These are phyloP conservation scores for Eulemur albifrons DNA, from an alignment of 2,797 vertebrate species.

Conservation along the genomic window DNA sequence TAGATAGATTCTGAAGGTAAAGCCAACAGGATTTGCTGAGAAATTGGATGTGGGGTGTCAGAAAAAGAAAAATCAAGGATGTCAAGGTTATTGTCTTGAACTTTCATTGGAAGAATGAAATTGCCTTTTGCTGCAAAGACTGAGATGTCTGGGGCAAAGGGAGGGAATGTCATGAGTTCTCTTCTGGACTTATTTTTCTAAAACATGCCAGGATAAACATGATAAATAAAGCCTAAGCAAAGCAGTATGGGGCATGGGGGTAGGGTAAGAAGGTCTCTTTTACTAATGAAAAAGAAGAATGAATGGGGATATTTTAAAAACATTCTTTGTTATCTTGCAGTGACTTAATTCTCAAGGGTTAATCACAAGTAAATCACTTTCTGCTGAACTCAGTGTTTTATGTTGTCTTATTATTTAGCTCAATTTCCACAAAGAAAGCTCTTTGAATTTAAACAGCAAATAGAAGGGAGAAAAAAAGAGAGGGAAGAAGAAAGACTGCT, in stretches of 20 bases:
- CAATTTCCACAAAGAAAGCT: conserved; percentile 75
- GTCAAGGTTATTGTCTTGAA: background rate
- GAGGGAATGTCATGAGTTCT: background rate
- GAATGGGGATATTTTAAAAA: conserved; percentile 69
- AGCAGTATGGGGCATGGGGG: conserved; percentile 28
- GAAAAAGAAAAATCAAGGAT: background rate
- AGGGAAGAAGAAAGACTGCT: conserved; percentile 17
- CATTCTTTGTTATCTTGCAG: conserved; percentile 56
- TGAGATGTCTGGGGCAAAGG: background rate
- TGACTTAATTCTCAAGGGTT: conserved; percentile 79
- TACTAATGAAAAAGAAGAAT: conserved; percentile 64
- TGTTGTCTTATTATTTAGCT: conserved; percentile 71
- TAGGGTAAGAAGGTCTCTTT: conserved; percentile 12
- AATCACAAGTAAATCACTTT: conserved; percentile 74
- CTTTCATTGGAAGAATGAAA: background rate
- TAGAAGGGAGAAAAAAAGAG: background rate
- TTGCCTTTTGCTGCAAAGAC: background rate
- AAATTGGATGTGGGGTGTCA: background rate
- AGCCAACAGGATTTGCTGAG: background rate
- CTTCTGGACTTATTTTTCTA: background rate
- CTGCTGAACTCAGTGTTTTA: conserved; percentile 80
- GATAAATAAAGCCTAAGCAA: conserved; percentile 46
- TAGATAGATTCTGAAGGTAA: background rate
- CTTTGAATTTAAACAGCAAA: conserved; percentile 57
- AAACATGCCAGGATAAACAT: conserved; percentile 34